Evolutionary conservation across 2,888 invertebrate species (phyloP), one percentile per base, ranked within the genome.

Genomic region (Acrocera orbiculus): DNA sequence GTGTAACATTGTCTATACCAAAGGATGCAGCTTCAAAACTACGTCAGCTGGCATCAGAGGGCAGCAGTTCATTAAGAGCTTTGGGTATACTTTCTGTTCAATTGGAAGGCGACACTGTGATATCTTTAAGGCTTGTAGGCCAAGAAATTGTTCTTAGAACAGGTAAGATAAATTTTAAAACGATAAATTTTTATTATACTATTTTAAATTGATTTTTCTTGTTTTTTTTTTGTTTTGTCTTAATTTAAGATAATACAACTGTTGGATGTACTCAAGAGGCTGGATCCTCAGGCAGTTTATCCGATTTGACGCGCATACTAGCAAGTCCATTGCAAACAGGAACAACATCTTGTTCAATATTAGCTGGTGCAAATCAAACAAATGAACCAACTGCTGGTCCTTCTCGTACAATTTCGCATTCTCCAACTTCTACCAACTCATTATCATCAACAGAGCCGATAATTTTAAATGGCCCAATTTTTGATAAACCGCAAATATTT

Each of bases 1-100:
- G 89, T 64, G 90, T 95, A 62, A 93, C 92, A 65, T 79, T 95
- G 70, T 87, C 87, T 58, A 87, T 95, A 69, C 92, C 93, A 53
- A 78, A 82, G 59, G 92, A 92, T 65, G 93, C 93, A 54, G 93
- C 93, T 54, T 69, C 80, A 51, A 76, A 87, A 47, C 69, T 95
- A 53, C 74, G 89, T 49, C 85, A 85, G 62, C 67, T 95, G 56
- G 93, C 93, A 44, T 79, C 82, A 53, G 83, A 86, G 60, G 89
- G 90, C 45, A 85, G 86, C 51, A 72, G 80, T 44, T 79, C 80
- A 49, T 71, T 95, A 51, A 76, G 85, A 41, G 82, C 87, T 52
- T 74, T 95, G 53, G 93, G 93, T 44, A 89, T 95, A 49, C 73
- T 92, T 41, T 87, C 90, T 47, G 90, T 95, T 53, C 93, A 95